Percentiles rank a stretch among this genome's conserved stretches.
Evolutionary conservation across 2,797 vertebrate species (phyloP).

Genomic region (Melanotaenia boesemani): DNA sequence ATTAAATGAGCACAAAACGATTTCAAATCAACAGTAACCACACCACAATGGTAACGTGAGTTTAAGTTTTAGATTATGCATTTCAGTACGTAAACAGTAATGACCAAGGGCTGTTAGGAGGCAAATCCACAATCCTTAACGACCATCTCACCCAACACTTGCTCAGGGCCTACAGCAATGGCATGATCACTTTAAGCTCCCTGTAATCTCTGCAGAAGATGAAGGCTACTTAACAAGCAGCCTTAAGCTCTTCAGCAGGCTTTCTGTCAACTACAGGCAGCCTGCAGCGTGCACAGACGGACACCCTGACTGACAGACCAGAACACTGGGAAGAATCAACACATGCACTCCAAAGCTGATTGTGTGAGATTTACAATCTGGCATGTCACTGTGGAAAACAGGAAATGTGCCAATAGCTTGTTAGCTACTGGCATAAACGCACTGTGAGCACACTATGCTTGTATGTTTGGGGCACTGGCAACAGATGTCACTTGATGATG

Average conservation of each 20-base stretch:
- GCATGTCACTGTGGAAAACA: slow-evolving; percentile 68
- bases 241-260: slow-evolving; percentile 75
- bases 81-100: slow-evolving; percentile 19
- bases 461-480: slow-evolving; percentile 68
- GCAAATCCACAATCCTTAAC: slow-evolving; percentile 49
- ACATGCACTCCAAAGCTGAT: slow-evolving; percentile 68
- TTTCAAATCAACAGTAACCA: neutral
- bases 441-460: slow-evolving; percentile 66
- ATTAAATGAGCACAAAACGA: neutral
- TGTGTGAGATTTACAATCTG: slow-evolving; percentile 76
- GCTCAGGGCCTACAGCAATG: slow-evolving; percentile 46
- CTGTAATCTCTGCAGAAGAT: slow-evolving; percentile 76
- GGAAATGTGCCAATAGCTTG: slow-evolving; percentile 71
- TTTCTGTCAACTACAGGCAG: slow-evolving; percentile 68
- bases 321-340: slow-evolving; percentile 56
- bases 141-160: slow-evolving; percentile 53
- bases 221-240: slow-evolving; percentile 76
- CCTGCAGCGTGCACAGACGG: slow-evolving; percentile 57
- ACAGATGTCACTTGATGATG: slow-evolving; percentile 66
- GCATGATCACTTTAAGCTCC: slow-evolving; percentile 68
- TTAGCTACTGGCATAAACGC: slow-evolving; percentile 74
- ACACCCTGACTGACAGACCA: slow-evolving; percentile 63
- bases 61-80: neutral
- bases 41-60: neutral
- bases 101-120: slow-evolving; percentile 35